phyloP scores from a whole-genome alignment of 2,113 vertebrate species.

The Odobenus rosmarus region DNA sequence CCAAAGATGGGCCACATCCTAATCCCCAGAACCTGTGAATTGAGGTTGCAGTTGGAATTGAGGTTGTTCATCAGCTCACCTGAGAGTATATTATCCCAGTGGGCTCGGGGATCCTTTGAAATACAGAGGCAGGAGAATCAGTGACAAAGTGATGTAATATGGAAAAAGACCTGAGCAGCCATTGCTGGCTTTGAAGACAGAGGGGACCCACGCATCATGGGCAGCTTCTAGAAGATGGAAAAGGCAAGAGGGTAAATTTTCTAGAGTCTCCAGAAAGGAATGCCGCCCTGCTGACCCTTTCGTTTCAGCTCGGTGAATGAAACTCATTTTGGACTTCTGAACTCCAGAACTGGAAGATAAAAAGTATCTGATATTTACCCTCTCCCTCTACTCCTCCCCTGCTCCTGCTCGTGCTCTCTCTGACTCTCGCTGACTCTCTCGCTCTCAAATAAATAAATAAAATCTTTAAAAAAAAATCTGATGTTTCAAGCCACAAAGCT shows the following conservation, averaged over 20 bases:
- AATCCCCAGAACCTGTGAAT: not conserved
- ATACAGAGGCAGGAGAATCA: not conserved
- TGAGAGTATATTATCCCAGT: too few species aligned
- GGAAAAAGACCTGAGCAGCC: not conserved
- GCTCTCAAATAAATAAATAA: too few species aligned
- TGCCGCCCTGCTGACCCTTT: not conserved
- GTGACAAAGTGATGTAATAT: not conserved
- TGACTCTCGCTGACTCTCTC: too few species aligned
- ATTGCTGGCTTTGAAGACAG: not conserved
- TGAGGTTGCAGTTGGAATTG: not conserved
- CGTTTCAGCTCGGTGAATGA: not conserved
- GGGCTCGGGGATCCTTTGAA: too few species aligned
- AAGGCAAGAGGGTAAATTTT: not conserved
- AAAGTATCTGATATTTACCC: not conserved
- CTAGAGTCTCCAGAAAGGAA: not conserved
- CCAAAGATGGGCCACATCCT: not conserved
- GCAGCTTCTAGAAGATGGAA: not conserved
- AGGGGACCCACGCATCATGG: not conserved
- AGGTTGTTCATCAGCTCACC: not conserved
- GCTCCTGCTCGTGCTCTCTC: not conserved
- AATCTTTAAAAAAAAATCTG: not conserved
- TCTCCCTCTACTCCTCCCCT: not conserved
- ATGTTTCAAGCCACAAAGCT: not conserved
- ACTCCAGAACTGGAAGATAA: not conserved
- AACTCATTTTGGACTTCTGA: not conserved